Base-by-base conservation (phyloP, 2,797 vertebrate genomes). In the Sebastes cheni region DNA sequence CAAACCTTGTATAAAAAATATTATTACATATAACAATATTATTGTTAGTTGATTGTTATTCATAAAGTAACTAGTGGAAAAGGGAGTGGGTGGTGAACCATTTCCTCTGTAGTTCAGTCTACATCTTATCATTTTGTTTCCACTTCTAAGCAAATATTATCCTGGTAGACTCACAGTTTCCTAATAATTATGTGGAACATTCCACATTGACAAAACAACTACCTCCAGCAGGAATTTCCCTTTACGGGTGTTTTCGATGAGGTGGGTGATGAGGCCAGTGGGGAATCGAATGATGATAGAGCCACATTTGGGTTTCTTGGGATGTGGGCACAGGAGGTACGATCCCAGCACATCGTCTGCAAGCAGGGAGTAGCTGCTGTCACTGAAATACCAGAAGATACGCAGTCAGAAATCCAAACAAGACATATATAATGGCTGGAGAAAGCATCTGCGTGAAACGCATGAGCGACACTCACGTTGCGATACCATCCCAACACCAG, bases 401-500 rank as follows among this genome's bases (percentile, higher is more conserved):
- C 6, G 0, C 1, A 11, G 20, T 56, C 58, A 77, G 23, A 42
- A 62, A 60, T 7, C 12, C 23, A 10, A 62, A 18, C 16, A 32
- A 11, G 52, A 20, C 25, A 59, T 20, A 22, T 2, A 22, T 2
- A 42, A 16, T 1, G 4, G 3, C 11, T 18, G 1, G 18, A 39
- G 6, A 52, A 42, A 2, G 3, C 0, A 64, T 27, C 18, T n/a
- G 25, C 1, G 2, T 61, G 10, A 9, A 72, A 72, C 6, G n/a
- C 10, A 20, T 0, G 3, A n/a, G 62, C 10, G 23, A 18, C 50
- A 84, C 94, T 88, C 85, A 99, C 98, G 95, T 96, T 89, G 96
- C 87, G 22, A 99, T 94, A 52, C 98, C 98, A 3, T 94, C 92
- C 72, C 97, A 98, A 64, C 96, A 94, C 98, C 98, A 99, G 58